Conservation (phyloP, 2,888 invertebrate species). For the Rotaria sp. region DNA sequence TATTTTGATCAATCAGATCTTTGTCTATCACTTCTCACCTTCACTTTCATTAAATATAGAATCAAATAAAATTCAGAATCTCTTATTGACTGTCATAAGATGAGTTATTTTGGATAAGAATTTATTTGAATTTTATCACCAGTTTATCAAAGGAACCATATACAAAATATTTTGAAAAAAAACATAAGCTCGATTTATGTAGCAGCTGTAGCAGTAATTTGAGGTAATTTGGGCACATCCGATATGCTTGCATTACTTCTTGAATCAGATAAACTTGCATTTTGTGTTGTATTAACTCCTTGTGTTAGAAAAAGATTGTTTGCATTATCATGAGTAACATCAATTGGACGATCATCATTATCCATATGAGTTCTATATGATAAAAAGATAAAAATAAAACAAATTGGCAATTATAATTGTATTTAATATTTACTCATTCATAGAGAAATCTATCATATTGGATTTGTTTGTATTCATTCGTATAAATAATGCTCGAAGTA, state of each 20-base stretch:
- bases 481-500: constrained; percentile 53
- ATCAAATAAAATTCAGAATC: no score
- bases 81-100: no score
- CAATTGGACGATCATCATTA: background rate
- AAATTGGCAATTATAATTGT: no score
- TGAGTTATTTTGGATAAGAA: background rate
- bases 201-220: background rate
- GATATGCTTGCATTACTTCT: background rate
- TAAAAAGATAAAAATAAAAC: no score
- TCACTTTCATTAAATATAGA: no score
- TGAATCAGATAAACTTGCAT: background rate
- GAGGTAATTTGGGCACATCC: background rate
- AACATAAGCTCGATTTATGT: background rate
- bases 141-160: background rate
- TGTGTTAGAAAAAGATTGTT: background rate
- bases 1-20: no score
- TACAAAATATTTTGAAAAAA: background rate
- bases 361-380: background rate
- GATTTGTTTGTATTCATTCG: constrained; percentile 48
- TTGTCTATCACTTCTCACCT: no score
- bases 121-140: background rate
- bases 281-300: background rate
- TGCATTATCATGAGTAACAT: background rate
- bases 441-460: background rate
- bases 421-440: background rate